These are phyloP conservation scores for Coptodon rendalli DNA, from an alignment of 2,113 vertebrate genomes.

Conservation along the genomic window DNA sequence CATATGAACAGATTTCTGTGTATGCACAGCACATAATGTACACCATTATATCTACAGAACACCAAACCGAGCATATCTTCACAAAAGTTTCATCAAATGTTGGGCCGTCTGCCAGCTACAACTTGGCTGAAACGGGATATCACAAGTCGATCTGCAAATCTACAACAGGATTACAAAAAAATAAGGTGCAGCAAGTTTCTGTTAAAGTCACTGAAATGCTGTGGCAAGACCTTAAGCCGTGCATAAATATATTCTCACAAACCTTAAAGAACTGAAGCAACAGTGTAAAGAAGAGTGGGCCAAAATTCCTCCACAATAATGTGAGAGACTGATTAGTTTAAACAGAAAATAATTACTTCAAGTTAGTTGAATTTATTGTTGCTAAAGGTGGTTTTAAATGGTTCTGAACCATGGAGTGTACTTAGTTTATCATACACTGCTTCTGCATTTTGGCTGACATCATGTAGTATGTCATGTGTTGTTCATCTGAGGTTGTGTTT, in stretches of 20 bases:
- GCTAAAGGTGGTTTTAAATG: neutral
- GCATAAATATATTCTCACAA: neutral
- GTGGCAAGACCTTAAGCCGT: neutral
- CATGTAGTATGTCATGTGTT: neutral
- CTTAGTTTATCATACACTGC: neutral
- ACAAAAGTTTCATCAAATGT: rapidly evolving
- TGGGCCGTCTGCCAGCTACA: neutral
- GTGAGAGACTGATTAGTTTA: neutral
- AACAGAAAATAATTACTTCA: neutral
- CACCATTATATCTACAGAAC: neutral
- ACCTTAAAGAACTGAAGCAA: neutral
- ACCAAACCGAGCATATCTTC: neutral
- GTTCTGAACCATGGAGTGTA: neutral
- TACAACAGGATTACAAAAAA: neutral
- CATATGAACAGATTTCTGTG: neutral
- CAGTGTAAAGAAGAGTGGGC: neutral
- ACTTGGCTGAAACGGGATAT: neutral
- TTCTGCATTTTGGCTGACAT: neutral
- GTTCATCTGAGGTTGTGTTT: neutral
- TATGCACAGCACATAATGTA: neutral
- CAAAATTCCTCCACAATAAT: neutral
- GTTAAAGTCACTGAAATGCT: neutral
- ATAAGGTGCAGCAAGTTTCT: neutral
- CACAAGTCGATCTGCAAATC: neutral
- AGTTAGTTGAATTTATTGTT: neutral